Evolutionary conservation across 2,888 invertebrate genomes (phyloP), one percentile per base, ranked within the genome.

Genomic region (Mythimna lalbum): DNA sequence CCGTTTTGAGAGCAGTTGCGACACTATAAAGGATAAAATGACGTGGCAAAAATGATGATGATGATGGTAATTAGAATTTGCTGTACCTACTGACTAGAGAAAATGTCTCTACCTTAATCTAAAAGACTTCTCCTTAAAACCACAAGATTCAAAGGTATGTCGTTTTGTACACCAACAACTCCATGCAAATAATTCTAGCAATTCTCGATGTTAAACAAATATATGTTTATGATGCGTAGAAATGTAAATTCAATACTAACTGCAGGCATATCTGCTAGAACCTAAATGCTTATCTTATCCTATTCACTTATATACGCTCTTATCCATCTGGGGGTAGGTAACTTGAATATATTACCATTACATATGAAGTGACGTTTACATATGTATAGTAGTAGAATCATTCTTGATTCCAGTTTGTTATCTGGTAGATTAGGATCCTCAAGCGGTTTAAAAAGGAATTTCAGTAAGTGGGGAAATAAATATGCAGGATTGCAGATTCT

Each of bases 321-420:
- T 81, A 76, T 69, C 66, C 31, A 59, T 52, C 27, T 27, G 23
- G 39, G 81, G 70, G 81, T 78, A 66, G 59, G 77, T 81, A 81
- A 47, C 64, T 70, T 70, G 81, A 43, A 81, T 70, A 76, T 57
- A 76, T 78, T 81, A 60, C 12, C 27, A 63, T 65, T 80, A 75
- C 62, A 75, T 76, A 66, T 17, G n/a, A 14, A 14, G 2, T 61
- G 67, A 70, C 47, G 57, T 55, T 76, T 70, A 81, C 78, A 78
- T 81, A 81, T 76, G 67, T 78, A 81, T 70, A 21, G 0, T 21
- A 17, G 4, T 59, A 55, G 47, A 56, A 79, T 62, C 56, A 65
- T 65, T 66, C 56, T 63, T 23, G 78, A 75, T 66, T 56, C 75
- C 49, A 17, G 69, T 60, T 55, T 36, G 9, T 47, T 78, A 80